A percentile compares a stretch with the other conserved stretches of the same genome.
Conservation (phyloP, 2,113 vertebrate species). For the Marmota flaviventris region DNA sequence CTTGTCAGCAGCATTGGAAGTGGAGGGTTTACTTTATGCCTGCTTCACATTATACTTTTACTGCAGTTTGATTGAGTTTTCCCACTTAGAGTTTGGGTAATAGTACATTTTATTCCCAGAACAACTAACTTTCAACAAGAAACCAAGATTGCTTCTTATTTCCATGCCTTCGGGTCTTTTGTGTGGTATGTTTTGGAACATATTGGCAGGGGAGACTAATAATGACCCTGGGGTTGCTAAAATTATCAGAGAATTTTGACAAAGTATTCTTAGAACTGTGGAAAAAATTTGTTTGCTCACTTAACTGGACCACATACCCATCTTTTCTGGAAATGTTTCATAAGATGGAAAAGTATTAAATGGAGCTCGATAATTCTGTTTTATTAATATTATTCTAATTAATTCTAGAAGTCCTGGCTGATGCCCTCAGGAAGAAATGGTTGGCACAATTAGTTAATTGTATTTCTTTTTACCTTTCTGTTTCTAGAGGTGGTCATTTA, state of each 20-base stretch:
- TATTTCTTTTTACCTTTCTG: conserved; percentile 64
- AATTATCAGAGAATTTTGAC: conserved; percentile 52
- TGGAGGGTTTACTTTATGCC: conserved; percentile 63
- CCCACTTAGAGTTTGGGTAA: conserved; percentile 27
- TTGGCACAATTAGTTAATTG: conserved; percentile 66
- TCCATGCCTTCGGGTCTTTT: conserved; percentile 69
- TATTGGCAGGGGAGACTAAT: conserved; percentile 59
- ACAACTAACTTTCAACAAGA: conserved; percentile 79
- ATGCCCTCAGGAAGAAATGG: conserved; percentile 45
- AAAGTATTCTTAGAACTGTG: conserved; percentile 16
- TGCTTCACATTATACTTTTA: conserved; percentile 62
- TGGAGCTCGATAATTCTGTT: conserved; percentile 54
- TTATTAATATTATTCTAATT: conserved; percentile 69
- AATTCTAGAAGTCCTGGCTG: conserved; percentile 58
- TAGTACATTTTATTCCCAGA: conserved; percentile 75
- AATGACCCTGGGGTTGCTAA: conserved; percentile 32
- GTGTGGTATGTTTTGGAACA: conserved; percentile 72
- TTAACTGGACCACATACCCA: conserved; percentile 34
- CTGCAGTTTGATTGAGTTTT: conserved; percentile 76
- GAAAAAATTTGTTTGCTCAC: conserved; percentile 61
- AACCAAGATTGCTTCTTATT: conserved; percentile 74
- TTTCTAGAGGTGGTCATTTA: conserved; percentile 61
- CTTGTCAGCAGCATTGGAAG: conserved; percentile 64
- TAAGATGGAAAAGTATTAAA: conserved; percentile 45
- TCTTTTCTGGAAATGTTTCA: conserved; percentile 66